phyloP scores from a whole-genome alignment of 2,797 vertebrate species.

The Cossypha niveicapilla region DNA sequence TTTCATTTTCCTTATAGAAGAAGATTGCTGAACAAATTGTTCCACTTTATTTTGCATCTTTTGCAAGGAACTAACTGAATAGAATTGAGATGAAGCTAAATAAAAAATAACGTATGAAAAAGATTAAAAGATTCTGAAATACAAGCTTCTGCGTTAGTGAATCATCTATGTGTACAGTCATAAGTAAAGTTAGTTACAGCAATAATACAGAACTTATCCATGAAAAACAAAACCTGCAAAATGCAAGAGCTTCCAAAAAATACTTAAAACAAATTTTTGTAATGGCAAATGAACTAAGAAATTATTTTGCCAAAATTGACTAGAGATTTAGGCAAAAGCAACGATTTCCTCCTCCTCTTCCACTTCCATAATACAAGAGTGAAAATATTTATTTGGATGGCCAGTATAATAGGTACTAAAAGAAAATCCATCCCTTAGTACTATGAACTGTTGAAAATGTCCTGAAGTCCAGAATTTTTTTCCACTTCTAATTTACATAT shows the following conservation, averaged over 20 bases:
- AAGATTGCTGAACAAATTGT: neutral
- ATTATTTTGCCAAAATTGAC: neutral
- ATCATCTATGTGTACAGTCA: neutral
- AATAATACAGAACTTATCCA: neutral
- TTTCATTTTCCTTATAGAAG: neutral
- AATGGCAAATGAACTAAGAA: neutral
- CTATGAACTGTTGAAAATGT: neutral
- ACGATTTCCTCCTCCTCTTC: neutral
- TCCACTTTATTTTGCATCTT: neutral
- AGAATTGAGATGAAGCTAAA: neutral
- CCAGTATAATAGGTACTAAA: neutral
- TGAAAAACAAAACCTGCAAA: neutral
- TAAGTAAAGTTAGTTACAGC: neutral
- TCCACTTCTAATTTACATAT: neutral
- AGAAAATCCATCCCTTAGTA: neutral
- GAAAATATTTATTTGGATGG: neutral
- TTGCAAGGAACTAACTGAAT: neutral
- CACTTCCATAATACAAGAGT: neutral
- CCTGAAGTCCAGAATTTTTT: neutral
- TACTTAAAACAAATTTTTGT: neutral
- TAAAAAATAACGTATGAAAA: neutral
- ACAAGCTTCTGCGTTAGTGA: neutral
- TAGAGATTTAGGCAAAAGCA: neutral
- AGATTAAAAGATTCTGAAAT: neutral
- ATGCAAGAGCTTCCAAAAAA: neutral